Conservation (phyloP, 2,797 vertebrate species). For the Tauraco hartlaubi region DNA sequence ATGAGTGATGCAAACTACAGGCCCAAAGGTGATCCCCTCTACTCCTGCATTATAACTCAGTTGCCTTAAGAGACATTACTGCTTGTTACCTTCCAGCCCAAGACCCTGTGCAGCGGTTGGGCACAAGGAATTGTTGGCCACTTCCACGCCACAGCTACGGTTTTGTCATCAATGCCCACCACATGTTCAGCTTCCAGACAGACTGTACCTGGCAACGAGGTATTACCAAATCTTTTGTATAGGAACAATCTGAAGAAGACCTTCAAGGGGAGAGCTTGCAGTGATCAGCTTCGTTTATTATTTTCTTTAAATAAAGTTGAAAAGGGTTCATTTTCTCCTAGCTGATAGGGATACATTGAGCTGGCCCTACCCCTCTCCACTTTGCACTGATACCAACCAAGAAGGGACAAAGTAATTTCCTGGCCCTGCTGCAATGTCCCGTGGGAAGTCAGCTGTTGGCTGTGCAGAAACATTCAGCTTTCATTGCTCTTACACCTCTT, state of each 20-base stretch:
- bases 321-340: not conserved
- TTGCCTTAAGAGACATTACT: not conserved
- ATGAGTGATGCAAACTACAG: not conserved
- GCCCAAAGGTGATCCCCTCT: not conserved
- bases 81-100: not conserved
- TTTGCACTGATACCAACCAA: not conserved
- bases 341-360: not conserved
- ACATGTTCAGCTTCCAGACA: not conserved
- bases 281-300: not conserved
- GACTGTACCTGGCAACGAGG: not conserved
- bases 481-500: not conserved
- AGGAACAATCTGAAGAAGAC: not conserved
- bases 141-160: fast-evolving
- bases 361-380: not conserved
- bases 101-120: fast-evolving
- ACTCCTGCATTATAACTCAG: fast-evolving
- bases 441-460: not conserved
- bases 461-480: not conserved
- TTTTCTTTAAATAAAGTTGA: not conserved
- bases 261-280: not conserved
- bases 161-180: not conserved
- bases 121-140: not conserved
- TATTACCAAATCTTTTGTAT: not conserved
- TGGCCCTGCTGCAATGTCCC: not conserved
- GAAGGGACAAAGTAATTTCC: not conserved